These are phyloP conservation scores for Cryptotis parvus DNA, from an alignment of 2,113 vertebrate genomes.

Conservation along the genomic window DNA sequence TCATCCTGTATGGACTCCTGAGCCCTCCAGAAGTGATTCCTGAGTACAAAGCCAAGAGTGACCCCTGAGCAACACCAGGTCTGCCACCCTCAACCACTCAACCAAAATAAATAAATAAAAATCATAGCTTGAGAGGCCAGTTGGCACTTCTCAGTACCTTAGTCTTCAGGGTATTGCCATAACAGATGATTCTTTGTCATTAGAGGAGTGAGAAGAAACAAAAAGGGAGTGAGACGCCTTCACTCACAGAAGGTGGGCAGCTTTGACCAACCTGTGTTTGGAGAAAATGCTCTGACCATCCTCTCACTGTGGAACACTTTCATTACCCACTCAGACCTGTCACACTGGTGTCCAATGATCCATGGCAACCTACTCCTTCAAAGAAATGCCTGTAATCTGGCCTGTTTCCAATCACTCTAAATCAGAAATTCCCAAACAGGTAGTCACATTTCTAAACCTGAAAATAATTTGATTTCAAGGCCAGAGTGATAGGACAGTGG, in stretches of 20 bases:
- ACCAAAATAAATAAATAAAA: too few species aligned
- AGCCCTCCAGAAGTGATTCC: too few species aligned
- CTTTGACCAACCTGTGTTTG: background rate
- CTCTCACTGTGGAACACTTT: background rate
- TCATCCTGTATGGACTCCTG: too few species aligned
- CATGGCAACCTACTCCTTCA: background rate
- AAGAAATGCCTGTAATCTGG: background rate
- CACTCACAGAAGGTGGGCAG: background rate
- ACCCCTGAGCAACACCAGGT: too few species aligned
- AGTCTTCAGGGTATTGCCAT: background rate
- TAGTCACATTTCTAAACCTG: background rate
- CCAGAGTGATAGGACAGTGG: too few species aligned
- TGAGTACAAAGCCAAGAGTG: too few species aligned
- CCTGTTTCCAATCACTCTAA: background rate
- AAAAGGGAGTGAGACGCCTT: background rate
- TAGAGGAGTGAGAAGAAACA: background rate
- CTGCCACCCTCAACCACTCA: too few species aligned
- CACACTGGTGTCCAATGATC: background rate
- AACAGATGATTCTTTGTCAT: background rate
- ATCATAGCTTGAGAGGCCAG: background rate
- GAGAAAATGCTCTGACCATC: background rate
- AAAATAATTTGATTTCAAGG: background rate
- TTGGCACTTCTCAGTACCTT: background rate
- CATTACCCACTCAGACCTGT: background rate
- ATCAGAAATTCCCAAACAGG: background rate